phyloP scores from a whole-genome alignment of 2,888 invertebrate species.

The Brachyptera putata region DNA sequence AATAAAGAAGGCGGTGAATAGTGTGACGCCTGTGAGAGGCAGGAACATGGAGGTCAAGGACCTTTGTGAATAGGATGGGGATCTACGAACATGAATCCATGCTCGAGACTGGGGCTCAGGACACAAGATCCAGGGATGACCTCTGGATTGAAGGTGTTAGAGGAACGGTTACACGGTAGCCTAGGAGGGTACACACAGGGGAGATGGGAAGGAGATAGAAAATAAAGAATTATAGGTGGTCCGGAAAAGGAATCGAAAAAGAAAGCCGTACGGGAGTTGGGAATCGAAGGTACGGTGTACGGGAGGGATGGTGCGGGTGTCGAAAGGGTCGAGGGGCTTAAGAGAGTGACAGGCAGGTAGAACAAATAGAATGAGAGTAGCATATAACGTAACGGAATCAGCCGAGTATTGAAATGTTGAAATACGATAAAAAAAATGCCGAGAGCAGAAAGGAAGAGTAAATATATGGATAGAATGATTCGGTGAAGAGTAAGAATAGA shows the following conservation, averaged over 20 bases:
- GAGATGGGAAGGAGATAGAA: neutral
- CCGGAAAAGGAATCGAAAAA: neutral
- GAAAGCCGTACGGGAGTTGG: conserved; percentile 7
- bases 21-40: too few species aligned
- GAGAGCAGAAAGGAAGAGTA: too few species aligned
- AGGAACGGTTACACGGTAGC: neutral
- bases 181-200: neutral
- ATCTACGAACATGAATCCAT: too few species aligned
- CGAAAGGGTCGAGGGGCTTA: too few species aligned
- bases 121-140: neutral
- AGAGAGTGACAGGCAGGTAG: neutral
- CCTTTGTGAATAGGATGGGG: too few species aligned
- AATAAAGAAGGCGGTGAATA: too few species aligned
- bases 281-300: neutral
- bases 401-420: too few species aligned
- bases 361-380: neutral
- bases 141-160: conserved; percentile 4
- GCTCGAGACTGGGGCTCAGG: neutral
- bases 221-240: conserved; percentile 7
- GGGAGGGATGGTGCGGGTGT: too few species aligned
- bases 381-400: neutral
- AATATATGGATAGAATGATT: too few species aligned
- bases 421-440: conserved; percentile 12
- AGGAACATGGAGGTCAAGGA: too few species aligned
- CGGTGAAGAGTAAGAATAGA: too few species aligned